These are phyloP conservation scores for Schlechtendalia chinensis DNA, from an alignment of 1,140 invertebrate species.

Conservation along the genomic window DNA sequence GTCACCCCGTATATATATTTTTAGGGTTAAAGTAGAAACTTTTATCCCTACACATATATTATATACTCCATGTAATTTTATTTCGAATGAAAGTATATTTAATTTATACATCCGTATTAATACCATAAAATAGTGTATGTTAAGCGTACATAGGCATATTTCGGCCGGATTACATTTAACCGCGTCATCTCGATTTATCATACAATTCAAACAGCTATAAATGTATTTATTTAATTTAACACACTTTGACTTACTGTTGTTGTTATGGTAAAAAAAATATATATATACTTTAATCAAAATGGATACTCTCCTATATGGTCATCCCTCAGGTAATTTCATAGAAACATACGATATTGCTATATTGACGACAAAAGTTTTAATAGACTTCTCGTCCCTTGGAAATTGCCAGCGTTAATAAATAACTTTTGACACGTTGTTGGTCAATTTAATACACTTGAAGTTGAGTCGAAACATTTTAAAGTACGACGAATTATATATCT, in stretches of 20 bases:
- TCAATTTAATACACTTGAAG: background rate
- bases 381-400: constrained; percentile 24
- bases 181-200: background rate
- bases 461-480: background rate
- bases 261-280: background rate
- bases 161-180: background rate
- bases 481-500: background rate
- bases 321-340: background rate
- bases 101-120: too few species aligned
- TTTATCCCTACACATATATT: background rate
- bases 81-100: background rate
- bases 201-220: too few species aligned
- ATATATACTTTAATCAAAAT: constrained; percentile 4
- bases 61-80: background rate
- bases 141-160: too few species aligned
- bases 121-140: too few species aligned
- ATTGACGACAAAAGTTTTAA: constrained; percentile 20
- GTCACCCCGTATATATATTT: too few species aligned
- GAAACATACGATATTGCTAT: background rate
- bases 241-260: too few species aligned
- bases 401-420: background rate
- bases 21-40: background rate
- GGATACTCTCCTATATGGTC: too few species aligned
- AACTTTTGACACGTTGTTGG: background rate
- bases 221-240: too few species aligned